Evolutionary conservation across 2,888 invertebrate species (phyloP).

Genomic region (Pandemis corylana): DNA sequence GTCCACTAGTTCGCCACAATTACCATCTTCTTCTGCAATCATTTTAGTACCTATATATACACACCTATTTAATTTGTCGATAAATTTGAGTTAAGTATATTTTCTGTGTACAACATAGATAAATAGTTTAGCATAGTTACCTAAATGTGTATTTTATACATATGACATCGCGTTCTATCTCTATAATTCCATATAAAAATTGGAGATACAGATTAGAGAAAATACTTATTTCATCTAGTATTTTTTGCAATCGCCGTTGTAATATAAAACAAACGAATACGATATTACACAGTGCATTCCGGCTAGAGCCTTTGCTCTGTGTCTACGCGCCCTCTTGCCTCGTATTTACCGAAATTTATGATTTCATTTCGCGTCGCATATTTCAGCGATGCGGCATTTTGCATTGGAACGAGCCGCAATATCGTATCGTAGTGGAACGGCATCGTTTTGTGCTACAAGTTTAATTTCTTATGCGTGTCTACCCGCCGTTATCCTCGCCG

Average conservation of each 20-base stretch:
- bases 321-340: constrained; percentile 39
- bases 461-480: constrained; percentile 37
- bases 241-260: constrained; percentile 5
- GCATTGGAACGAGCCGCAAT: constrained; percentile 43
- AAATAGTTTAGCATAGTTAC: neutral
- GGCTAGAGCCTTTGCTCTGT: constrained; percentile 26
- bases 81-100: too few relatives aligned
- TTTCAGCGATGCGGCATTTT: constrained; percentile 44
- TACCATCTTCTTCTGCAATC: too few relatives aligned
- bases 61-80: too few relatives aligned
- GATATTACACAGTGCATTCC: constrained; percentile 36
- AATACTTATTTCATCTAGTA: constrained; percentile 2
- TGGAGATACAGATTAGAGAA: neutral
- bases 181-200: neutral
- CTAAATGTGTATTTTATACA: too few relatives aligned
- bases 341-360: constrained; percentile 46
- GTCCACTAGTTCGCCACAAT: too few relatives aligned
- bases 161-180: neutral
- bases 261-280: constrained; percentile 32
- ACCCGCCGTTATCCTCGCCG: constrained; percentile 8
- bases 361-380: constrained; percentile 46
- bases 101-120: too few relatives aligned
- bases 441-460: constrained; percentile 31
- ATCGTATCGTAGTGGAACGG: constrained; percentile 24
- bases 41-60: too few relatives aligned